phyloP scores from a whole-genome alignment of 1,140 invertebrate genomes.

The Littorina saxatilis region DNA sequence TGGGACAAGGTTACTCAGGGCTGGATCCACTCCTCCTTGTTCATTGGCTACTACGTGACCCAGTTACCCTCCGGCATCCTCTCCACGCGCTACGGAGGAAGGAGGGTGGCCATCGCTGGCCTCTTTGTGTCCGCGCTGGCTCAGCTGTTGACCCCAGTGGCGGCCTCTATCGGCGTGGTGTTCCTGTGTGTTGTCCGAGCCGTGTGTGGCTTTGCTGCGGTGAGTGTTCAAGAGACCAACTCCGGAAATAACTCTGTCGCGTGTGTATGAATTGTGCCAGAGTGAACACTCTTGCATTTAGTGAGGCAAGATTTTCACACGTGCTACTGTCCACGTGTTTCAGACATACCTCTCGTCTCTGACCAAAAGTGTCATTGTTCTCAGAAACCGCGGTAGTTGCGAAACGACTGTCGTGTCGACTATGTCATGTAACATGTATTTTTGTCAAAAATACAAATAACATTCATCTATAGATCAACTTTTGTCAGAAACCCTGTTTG shows the following conservation, averaged over 20 bases:
- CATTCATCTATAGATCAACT: no score
- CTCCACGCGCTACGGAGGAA: slow-evolving; percentile 35
- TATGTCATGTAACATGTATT: no score
- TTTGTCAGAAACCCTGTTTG: no score
- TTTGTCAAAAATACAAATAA: no score
- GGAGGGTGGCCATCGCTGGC: slow-evolving; percentile 12
- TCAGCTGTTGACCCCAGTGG: slow-evolving; percentile 28
- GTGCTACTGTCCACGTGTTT: no score
- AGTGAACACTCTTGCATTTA: no score
- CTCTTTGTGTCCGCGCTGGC: slow-evolving; percentile 27
- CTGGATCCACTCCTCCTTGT: slow-evolving; percentile 41
- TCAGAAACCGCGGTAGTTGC: background rate
- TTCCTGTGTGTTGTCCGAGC: slow-evolving; percentile 36
- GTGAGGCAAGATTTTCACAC: no score
- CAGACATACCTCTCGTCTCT: no score
- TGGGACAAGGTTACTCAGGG: slow-evolving; percentile 44
- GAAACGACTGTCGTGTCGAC: background rate
- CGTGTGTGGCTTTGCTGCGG: slow-evolving; percentile 30
- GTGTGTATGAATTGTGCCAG: no score
- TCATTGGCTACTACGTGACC: slow-evolving; percentile 44
- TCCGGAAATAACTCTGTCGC: no score
- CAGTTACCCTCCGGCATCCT: slow-evolving; percentile 37
- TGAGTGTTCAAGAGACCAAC: slow-evolving; percentile 19
- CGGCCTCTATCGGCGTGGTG: slow-evolving; percentile 27
- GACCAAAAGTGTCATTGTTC: background rate